Evolutionary conservation across 2,797 vertebrate genomes (phyloP).

Genomic region (Hyperoplus immaculatus): DNA sequence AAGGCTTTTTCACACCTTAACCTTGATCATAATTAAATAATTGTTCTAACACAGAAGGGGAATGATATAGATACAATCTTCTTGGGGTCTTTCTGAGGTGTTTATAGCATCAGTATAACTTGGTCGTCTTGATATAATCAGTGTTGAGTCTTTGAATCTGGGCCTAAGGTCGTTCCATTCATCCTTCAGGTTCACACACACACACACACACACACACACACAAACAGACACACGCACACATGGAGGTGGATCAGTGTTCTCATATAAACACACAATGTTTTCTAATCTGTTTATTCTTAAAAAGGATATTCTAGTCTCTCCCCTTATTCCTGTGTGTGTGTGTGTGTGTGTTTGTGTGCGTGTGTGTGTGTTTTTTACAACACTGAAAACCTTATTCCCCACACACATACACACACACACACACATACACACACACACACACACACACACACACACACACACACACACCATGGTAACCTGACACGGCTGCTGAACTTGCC

Average conservation of each 20-base stretch:
- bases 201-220: too few relatives aligned
- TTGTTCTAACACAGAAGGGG: not conserved
- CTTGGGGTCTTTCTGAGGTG: too few relatives aligned
- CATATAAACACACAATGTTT: not conserved
- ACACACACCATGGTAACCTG: conserved; percentile 10
- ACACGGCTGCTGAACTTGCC: conserved; percentile 15
- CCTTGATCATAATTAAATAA: not conserved
- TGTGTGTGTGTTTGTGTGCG: not conserved
- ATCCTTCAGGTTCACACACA: conserved; percentile 3
- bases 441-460: not conserved
- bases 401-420: conserved; percentile 6
- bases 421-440: not conserved
- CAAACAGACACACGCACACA: not conserved
- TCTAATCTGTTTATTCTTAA: conserved; percentile 39
- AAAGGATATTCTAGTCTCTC: not conserved
- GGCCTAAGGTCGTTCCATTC: conserved; percentile 1
- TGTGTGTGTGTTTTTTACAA: not conserved
- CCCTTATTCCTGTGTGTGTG: not conserved
- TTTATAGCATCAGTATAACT: not conserved
- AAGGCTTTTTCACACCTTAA: not conserved
- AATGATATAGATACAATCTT: not conserved
- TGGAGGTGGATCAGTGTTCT: conserved; percentile 3
- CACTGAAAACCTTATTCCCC: not conserved
- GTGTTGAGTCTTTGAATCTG: not conserved
- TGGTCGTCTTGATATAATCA: not conserved